Evolutionary conservation across 2,888 invertebrate genomes (phyloP).

Genomic region (Leptopilina myrica): DNA sequence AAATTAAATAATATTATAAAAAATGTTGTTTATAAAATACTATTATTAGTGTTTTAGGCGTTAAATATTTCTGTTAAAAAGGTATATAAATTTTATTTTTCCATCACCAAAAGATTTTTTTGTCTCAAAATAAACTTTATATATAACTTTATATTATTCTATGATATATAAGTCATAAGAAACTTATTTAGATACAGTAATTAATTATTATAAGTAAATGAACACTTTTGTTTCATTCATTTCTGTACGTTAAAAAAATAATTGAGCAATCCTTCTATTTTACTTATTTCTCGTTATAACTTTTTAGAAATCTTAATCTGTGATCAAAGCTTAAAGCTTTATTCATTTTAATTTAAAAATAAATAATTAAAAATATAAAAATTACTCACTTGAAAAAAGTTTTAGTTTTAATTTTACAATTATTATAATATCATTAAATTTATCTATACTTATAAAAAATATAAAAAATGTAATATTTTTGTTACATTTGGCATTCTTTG

Average conservation of each 20-base stretch:
- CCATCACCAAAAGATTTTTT: constrained; percentile 11
- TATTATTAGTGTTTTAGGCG: too few species aligned
- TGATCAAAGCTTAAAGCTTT: too few species aligned
- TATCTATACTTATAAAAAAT: too few species aligned
- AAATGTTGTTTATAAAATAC: too few species aligned
- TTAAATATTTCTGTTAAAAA: too few species aligned
- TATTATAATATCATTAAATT: not conserved
- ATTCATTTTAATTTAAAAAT: too few species aligned
- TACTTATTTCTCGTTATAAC: not conserved
- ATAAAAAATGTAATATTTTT: too few species aligned
- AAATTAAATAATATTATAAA: too few species aligned
- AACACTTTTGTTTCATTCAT: not conserved
- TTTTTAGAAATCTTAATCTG: too few species aligned
- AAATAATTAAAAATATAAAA: not conserved
- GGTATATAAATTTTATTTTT: constrained; percentile 28
- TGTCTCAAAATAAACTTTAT: not conserved
- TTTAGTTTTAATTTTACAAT: not conserved
- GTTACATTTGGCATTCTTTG: too few species aligned
- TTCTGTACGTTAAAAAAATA: not conserved
- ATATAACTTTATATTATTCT: not conserved
- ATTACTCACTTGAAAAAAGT: not conserved
- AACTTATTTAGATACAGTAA: not conserved
- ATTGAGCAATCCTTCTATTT: not conserved
- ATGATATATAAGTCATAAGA: not conserved
- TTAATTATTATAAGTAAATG: not conserved